These are phyloP conservation scores for Protaetia brevitarsis DNA, from an alignment of 1,140 invertebrate genomes.

Conservation along the genomic window DNA sequence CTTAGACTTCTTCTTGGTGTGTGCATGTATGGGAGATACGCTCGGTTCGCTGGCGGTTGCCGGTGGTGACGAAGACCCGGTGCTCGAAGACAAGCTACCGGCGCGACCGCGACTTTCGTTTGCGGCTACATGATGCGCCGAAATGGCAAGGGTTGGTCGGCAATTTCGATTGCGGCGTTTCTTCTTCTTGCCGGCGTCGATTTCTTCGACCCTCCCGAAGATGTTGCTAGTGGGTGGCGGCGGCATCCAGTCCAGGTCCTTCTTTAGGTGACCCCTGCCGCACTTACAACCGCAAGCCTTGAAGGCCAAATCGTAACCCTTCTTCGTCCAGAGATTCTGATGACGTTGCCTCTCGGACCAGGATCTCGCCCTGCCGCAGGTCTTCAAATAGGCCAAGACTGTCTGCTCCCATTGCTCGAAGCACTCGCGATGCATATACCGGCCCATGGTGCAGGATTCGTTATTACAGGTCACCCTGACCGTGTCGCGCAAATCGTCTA, in stretches of 20 bases:
- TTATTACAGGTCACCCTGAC: constrained; percentile 94
- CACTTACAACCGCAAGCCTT: constrained; percentile 86
- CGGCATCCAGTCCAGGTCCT: constrained; percentile 88
- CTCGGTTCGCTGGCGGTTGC: constrained; percentile 67
- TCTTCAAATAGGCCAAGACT: constrained; percentile 83
- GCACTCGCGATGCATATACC: constrained; percentile 94
- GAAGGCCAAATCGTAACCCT: constrained; percentile 91
- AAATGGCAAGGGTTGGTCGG: constrained; percentile 56
- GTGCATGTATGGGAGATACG: constrained; percentile 65
- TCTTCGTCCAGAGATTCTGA: constrained; percentile 96
- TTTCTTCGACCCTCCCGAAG: constrained; percentile 47
- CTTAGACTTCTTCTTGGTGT: constrained; percentile 69
- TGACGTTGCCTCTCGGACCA: constrained; percentile 92
- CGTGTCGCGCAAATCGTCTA: constrained; percentile 73
- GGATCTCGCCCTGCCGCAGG: constrained; percentile 82
- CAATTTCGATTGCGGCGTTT: constrained; percentile 63
- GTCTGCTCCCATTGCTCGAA: constrained; percentile 91
- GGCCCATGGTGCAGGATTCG: constrained; percentile 79
- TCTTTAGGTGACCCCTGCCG: constrained; percentile 87
- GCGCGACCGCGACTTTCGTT: constrained; percentile 53
- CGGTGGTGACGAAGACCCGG: constrained; percentile 64
- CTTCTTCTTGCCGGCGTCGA: constrained; percentile 64
- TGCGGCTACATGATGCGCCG: constrained; percentile 49
- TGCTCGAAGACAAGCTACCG: constrained; percentile 65
- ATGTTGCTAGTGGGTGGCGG: constrained; percentile 52